Conservation (phyloP, 2,888 invertebrate genomes). For the Napeogenes inachia region DNA sequence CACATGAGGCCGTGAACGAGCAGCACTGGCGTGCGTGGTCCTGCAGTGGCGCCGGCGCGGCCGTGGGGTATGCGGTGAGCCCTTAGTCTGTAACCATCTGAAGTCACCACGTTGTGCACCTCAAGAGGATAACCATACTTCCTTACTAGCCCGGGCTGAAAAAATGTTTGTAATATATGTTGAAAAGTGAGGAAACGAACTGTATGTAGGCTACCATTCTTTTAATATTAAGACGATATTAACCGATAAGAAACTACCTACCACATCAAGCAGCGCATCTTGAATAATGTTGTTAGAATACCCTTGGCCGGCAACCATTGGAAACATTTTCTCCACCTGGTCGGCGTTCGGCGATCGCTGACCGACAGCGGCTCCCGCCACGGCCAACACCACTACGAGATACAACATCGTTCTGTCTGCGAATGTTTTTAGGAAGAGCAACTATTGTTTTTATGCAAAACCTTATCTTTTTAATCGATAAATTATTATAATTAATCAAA, state of each 20-base stretch:
- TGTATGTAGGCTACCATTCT: background rate
- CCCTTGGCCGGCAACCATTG: background rate
- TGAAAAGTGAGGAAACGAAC: too few species aligned
- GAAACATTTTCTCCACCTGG: too few species aligned
- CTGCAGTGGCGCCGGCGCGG: conserved; percentile 57
- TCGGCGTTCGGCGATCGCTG: too few species aligned
- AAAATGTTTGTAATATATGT: conserved; percentile 11
- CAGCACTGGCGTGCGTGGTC: conserved; percentile 75
- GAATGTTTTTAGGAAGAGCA: too few species aligned
- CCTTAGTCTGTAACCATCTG: conserved; percentile 86
- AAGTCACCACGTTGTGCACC: conserved; percentile 79
- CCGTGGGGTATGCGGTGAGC: conserved; percentile 84
- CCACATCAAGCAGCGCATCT: conserved; percentile 19
- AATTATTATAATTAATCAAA: too few species aligned
- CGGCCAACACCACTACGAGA: too few species aligned
- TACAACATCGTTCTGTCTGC: too few species aligned
- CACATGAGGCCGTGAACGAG: conserved; percentile 85
- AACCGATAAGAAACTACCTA: background rate
- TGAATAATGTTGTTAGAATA: conserved; percentile 13
- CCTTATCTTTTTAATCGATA: too few species aligned
- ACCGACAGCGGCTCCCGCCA: too few species aligned
- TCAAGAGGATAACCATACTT: conserved; percentile 82
- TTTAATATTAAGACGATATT: background rate
- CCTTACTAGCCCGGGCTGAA: conserved; percentile 72
- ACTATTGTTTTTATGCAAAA: too few species aligned